A percentile compares a stretch with the other conserved stretches of the same genome.
Conservation (phyloP, 2,113 vertebrate genomes). For the Rafetus swinhoei region DNA sequence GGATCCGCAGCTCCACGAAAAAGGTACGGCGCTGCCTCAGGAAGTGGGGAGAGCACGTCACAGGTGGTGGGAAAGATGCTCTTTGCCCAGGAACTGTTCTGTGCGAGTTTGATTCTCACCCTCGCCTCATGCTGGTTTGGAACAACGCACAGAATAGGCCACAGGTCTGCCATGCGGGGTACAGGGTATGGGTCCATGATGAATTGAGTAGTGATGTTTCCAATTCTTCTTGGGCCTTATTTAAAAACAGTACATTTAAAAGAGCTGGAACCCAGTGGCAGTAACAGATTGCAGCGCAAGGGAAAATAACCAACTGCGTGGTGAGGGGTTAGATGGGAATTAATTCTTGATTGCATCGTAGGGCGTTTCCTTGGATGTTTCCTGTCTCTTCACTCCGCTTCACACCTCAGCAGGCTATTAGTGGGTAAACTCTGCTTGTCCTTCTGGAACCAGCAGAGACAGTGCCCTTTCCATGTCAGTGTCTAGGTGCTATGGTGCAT, state of each 20-base stretch:
- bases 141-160: not conserved
- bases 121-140: not conserved
- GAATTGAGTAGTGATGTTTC: not conserved
- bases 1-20: slow-evolving; percentile 96
- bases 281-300: not conserved
- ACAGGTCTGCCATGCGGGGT: not conserved
- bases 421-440: not conserved
- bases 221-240: accelerated
- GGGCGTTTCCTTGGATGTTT: not conserved
- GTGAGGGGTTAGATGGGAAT: not conserved
- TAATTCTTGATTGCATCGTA: not conserved
- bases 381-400: not conserved
- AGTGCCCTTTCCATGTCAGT: not conserved
- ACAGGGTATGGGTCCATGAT: not conserved
- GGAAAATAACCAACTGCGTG: not conserved
- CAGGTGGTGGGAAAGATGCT: not conserved
- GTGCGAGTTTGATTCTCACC: not conserved
- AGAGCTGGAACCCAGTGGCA: not conserved
- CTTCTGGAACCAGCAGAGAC: not conserved
- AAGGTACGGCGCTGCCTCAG: slow-evolving; percentile 77
- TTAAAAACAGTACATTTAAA: not conserved
- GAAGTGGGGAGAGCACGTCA: not conserved
- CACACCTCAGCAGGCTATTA: not conserved
- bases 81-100: not conserved
- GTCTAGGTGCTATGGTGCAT: not conserved